A percentile compares a stretch with the other conserved stretches of the same genome.
phyloP scores from a whole-genome alignment of 2,797 vertebrate species.

The Alauda arvensis region DNA sequence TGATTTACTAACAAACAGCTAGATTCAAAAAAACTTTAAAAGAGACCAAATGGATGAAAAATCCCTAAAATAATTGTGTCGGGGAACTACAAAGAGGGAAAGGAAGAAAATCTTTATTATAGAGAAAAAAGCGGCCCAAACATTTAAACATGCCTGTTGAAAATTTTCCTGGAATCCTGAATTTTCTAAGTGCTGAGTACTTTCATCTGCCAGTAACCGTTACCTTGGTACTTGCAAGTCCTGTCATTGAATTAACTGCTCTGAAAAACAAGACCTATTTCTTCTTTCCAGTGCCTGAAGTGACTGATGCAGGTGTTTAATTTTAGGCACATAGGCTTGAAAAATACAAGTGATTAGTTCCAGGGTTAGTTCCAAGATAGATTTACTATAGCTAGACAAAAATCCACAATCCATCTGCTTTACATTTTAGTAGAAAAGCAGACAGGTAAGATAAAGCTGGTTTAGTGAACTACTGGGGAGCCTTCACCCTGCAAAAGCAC shows the following conservation, averaged over 20 bases:
- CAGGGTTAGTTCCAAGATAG: slow-evolving; percentile 1
- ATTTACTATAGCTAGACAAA: background rate
- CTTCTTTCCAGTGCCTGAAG: background rate
- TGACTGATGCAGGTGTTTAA: slow-evolving; percentile 13
- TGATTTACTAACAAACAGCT: background rate
- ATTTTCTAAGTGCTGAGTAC: background rate
- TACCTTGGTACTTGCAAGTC: background rate
- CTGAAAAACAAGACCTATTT: slow-evolving; percentile 4
- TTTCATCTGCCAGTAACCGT: background rate
- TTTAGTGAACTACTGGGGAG: background rate
- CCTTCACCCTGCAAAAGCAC: background rate
- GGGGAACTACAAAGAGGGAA: background rate
- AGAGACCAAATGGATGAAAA: background rate
- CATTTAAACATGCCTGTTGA: background rate
- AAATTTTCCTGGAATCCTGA: background rate
- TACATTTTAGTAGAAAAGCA: background rate
- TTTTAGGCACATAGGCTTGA: slow-evolving; percentile 10
- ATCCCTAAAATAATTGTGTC: background rate
- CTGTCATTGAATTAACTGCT: background rate
- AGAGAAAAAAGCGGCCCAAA: background rate
- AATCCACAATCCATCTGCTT: background rate
- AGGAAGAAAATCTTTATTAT: background rate
- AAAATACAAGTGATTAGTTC: slow-evolving; percentile 40
- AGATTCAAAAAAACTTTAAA: background rate
- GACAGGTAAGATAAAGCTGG: background rate